phyloP scores from a whole-genome alignment of 2,797 vertebrate genomes.

The Schizopygopsis pylzovi region DNA sequence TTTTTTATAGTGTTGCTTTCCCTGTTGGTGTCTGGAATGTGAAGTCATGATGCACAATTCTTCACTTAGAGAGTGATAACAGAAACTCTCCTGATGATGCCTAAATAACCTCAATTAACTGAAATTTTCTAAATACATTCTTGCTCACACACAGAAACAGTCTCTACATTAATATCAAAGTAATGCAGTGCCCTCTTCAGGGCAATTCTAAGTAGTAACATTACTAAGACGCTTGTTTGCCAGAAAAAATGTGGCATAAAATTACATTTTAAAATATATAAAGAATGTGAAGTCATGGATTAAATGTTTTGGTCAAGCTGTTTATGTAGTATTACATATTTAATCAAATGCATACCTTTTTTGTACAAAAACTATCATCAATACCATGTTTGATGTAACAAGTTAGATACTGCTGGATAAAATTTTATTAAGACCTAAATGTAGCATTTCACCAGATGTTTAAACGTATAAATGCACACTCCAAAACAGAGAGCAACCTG shows the following conservation, averaged over 20 bases:
- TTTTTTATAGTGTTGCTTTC: background rate
- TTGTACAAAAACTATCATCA: background rate
- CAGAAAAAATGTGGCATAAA: background rate
- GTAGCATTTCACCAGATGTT: background rate
- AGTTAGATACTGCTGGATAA: background rate
- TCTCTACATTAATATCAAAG: constrained; percentile 15
- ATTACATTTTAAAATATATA: background rate
- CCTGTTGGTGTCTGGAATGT: background rate
- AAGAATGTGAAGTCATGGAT: background rate
- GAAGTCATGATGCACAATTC: background rate
- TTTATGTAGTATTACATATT: background rate
- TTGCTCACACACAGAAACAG: background rate
- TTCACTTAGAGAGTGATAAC: background rate
- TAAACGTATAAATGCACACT: background rate
- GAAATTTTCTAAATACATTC: too few relatives aligned
- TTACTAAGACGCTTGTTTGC: background rate
- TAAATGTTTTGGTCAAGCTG: background rate
- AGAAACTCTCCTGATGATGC: background rate
- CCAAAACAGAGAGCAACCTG: background rate
- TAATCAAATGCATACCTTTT: background rate
- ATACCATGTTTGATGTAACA: background rate
- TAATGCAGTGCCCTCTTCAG: constrained; percentile 47
- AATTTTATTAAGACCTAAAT: background rate
- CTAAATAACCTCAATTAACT: background rate
- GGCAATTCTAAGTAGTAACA: background rate